A percentile compares a stretch with the other conserved stretches of the same genome.
phyloP scores from a whole-genome alignment of 2,113 vertebrate species.

The Sylvicapra grimmia region DNA sequence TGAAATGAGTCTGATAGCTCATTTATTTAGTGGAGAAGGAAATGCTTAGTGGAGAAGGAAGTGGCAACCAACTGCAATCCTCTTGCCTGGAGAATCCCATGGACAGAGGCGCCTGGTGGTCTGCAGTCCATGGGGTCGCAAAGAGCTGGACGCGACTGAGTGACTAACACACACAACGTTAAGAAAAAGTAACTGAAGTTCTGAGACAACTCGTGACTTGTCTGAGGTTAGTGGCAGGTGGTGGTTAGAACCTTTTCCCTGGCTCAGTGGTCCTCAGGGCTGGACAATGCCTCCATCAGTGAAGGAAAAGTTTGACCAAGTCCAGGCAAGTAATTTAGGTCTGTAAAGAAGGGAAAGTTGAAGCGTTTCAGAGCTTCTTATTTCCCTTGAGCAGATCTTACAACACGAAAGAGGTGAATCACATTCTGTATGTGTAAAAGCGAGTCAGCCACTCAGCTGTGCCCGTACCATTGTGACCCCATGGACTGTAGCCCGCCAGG shows the following conservation, averaged over 20 bases:
- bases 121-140: background rate
- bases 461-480: background rate
- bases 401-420: background rate
- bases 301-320: background rate
- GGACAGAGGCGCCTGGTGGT: background rate
- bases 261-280: background rate
- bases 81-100: background rate
- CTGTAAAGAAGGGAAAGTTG: background rate
- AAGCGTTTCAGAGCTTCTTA: background rate
- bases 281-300: rapidly evolving
- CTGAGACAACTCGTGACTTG: background rate
- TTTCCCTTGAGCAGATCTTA: background rate
- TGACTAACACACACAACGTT: background rate
- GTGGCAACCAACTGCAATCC: background rate
- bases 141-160: rapidly evolving
- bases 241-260: background rate
- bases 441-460: background rate
- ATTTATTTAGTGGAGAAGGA: background rate
- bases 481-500: background rate
- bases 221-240: background rate
- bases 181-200: background rate
- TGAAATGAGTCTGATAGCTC: background rate
- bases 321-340: background rate
- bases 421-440: too few species aligned
- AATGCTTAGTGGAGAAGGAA: background rate